Base-by-base conservation (phyloP, 2,888 invertebrate genomes). In the Hypena proboscidalis region DNA sequence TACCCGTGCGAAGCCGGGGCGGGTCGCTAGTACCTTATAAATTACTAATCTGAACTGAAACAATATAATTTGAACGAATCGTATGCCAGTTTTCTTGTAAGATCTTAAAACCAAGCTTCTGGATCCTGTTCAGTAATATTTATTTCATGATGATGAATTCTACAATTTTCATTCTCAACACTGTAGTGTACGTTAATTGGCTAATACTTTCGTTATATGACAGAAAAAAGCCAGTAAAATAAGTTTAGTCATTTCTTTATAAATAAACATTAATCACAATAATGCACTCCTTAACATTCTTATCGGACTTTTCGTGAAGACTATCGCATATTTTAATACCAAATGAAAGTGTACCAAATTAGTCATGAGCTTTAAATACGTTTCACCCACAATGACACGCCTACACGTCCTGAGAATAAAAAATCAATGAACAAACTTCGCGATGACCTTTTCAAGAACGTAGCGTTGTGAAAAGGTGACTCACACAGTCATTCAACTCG, bases 401-500 rank as follows among this genome's bases (percentile, higher is more conserved):
- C 57, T 51, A 63, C 67, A 51, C 51, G 37, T 47, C 42, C 17
- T 42, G 48, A 50, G 53, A 59, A 58, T 56, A 71, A 70, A 70
- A 66, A 74, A 69, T 68, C 71, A 72, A 70, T 73, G 73, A 70
- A 69, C 61, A 63, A 62, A 67, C 61, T 67, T 60, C 64, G 46
- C 62, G 67, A 66, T 74, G 83, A 83, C 85, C 87, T 86, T 85
- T 82, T 60, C 75, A 84, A 83, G 83, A 80, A 80, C 77, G 75
- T 69, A 67, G 68, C 68, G 76, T 80, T 77, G 75, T 73, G 75
- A 79, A 80, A 79, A 74, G 74, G 42, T 85, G 85, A 85, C 58
- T 85, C 85, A 86, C 49, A 52, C 51, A 85, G 87, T 86, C 87
- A 82, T 86, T 86, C 85, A 85, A 86, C 86, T 69, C 60, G 9